Evolutionary conservation across 53 echinoderm and acorn worm genomes (phyloP).

Genomic region (Arbacia lixula): DNA sequence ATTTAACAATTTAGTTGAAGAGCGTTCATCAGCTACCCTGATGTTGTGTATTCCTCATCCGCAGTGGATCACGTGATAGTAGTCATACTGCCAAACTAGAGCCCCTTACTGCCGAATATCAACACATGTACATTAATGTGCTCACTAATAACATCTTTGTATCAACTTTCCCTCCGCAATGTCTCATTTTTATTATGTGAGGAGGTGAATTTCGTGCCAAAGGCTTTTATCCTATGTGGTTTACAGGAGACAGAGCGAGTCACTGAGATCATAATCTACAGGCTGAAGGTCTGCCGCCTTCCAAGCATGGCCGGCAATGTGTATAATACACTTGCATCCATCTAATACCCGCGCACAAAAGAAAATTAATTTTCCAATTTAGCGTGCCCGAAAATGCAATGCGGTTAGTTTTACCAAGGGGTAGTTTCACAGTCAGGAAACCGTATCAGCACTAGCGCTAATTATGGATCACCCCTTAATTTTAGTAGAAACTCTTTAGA

Average conservation of each 20-base stretch:
- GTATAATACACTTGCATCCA: slow-evolving; percentile 13
- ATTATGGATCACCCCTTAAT: too few species aligned
- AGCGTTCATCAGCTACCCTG: too few species aligned
- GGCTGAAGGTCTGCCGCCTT: neutral
- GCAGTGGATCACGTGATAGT: too few species aligned
- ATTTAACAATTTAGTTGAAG: too few species aligned
- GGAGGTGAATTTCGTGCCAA: neutral
- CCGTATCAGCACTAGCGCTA: too few species aligned
- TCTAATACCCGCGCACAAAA: slow-evolving; percentile 19
- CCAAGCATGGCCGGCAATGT: slow-evolving; percentile 15
- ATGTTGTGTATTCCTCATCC: too few species aligned
- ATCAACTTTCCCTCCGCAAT: neutral
- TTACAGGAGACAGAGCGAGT: neutral
- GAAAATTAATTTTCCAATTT: slow-evolving; percentile 36
- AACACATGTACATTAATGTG: too few species aligned
- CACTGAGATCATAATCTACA: neutral
- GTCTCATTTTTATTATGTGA: neutral
- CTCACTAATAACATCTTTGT: neutral
- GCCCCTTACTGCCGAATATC: too few species aligned
- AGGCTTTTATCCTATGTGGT: neutral
- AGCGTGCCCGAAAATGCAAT: neutral
- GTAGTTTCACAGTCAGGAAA: too few species aligned
- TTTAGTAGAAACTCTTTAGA: too few species aligned
- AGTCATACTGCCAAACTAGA: too few species aligned
- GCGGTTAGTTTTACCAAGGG: slow-evolving; percentile 15